phyloP scores from a whole-genome alignment of 1,140 invertebrate genomes.

The Coptotermes formosanus region DNA sequence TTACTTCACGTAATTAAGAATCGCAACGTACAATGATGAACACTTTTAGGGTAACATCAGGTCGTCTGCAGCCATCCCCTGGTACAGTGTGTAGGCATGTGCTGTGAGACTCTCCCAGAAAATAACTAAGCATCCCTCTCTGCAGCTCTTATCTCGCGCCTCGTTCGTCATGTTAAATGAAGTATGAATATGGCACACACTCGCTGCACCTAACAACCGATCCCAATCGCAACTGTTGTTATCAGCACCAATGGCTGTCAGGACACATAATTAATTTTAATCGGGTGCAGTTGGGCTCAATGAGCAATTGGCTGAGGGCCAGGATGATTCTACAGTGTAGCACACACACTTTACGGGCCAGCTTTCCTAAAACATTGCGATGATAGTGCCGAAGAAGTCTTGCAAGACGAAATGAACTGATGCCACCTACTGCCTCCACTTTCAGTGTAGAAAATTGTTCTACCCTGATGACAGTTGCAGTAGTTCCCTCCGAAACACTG shows the following conservation, averaged over 20 bases:
- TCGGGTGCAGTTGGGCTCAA: constrained; percentile 23
- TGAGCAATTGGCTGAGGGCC: constrained; percentile 1
- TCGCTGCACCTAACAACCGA: constrained; percentile 27
- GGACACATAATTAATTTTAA: constrained; percentile 32
- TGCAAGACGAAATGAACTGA: too few species aligned
- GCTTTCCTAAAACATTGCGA: too few species aligned
- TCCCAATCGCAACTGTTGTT: constrained; percentile 27
- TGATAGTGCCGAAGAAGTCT: too few species aligned
- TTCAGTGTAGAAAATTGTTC: too few species aligned
- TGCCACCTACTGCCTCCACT: too few species aligned
- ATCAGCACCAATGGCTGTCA: constrained; percentile 27
- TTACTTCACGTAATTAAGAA: too few species aligned
- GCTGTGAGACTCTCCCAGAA: background rate
- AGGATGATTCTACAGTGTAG: constrained; percentile 9
- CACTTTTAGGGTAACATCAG: too few species aligned
- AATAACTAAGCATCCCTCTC: background rate
- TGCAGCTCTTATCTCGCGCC: constrained; percentile 17
- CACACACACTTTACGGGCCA: too few species aligned
- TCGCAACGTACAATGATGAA: too few species aligned
- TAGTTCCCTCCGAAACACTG: too few species aligned
- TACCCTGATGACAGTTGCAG: too few species aligned
- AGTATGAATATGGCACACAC: constrained; percentile 30
- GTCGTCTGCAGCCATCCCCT: too few species aligned
- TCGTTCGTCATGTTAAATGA: constrained; percentile 24
- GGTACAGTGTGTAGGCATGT: background rate